Conservation (phyloP, 2,888 invertebrate species). For the Acanthococcus lagerstroemiae region DNA sequence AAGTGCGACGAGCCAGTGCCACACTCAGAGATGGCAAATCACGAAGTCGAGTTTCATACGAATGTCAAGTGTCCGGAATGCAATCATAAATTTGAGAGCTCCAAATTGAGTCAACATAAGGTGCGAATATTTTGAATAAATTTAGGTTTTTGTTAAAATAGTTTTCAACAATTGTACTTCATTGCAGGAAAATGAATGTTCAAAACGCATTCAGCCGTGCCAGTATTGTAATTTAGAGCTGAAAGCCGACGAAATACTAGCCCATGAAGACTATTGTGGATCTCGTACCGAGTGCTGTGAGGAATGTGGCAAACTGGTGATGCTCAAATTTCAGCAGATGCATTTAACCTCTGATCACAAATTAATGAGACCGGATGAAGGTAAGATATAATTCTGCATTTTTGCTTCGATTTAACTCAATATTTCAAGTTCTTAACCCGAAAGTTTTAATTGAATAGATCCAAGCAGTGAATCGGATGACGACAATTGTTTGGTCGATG, state of each 20-base stretch:
- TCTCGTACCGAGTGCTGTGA: conserved; percentile 58
- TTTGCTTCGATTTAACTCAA: background rate
- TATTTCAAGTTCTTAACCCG: conserved; percentile 4
- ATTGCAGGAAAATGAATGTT: conserved; percentile 47
- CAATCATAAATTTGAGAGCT: conserved; percentile 40
- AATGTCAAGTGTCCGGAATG: conserved; percentile 44
- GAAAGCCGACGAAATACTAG: conserved; percentile 49
- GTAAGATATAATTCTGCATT: no score
- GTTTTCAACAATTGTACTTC: conserved; percentile 24
- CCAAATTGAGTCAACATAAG: conserved; percentile 37
- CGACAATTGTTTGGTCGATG: background rate
- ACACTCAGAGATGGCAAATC: conserved; percentile 49
- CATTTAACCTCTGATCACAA: conserved; percentile 58
- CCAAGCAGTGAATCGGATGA: conserved; percentile 11
- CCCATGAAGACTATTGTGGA: conserved; percentile 61
- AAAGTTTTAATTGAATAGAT: no score
- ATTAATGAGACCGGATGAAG: conserved; percentile 52
- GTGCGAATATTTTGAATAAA: background rate
- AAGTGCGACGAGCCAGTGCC: conserved; percentile 59
- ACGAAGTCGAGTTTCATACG: conserved; percentile 45
- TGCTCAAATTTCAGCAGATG: conserved; percentile 56
- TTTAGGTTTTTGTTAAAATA: background rate
- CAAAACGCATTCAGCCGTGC: conserved; percentile 50
- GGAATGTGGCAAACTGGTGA: conserved; percentile 57
- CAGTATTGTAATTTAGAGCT: conserved; percentile 57